A percentile compares a stretch with the other conserved stretches of the same genome.
These are phyloP conservation scores for Okamejei kenojei DNA, from an alignment of 2,797 vertebrate genomes.

Conservation along the genomic window DNA sequence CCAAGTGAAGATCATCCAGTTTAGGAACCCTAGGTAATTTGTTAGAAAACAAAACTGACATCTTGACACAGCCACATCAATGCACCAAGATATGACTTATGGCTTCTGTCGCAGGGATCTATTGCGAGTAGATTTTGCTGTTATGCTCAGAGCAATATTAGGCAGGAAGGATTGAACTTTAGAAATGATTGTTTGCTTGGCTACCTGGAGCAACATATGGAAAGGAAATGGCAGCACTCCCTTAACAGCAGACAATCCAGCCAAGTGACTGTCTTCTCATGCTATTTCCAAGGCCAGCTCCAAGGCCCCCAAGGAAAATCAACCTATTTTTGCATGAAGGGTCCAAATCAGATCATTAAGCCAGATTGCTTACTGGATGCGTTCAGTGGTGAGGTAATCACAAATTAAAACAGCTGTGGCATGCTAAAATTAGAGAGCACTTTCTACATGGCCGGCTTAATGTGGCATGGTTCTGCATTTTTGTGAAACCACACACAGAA, in stretches of 20 bases:
- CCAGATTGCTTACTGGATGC: neutral
- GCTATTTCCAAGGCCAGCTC: neutral
- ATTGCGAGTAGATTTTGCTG: neutral
- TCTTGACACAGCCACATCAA: neutral
- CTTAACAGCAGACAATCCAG: neutral
- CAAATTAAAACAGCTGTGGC: neutral
- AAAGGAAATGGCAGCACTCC: neutral
- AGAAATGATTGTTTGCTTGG: neutral
- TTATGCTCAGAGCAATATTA: neutral
- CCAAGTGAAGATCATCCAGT: neutral
- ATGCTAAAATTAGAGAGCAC: neutral
- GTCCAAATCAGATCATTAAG: neutral
- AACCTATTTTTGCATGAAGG: neutral
- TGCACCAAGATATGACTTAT: neutral
- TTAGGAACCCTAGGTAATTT: neutral
- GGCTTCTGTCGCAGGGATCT: neutral
- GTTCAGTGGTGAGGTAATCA: neutral
- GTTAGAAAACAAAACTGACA: neutral
- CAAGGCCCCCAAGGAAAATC: neutral
- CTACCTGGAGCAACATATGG: neutral
- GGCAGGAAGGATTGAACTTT: neutral
- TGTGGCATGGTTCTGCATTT: slow-evolving; percentile 14
- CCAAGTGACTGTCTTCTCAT: neutral
- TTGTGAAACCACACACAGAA: neutral
- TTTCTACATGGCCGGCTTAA: neutral